Base-by-base conservation (phyloP, 2,113 vertebrate genomes). In the Syngnathus scovelli region DNA sequence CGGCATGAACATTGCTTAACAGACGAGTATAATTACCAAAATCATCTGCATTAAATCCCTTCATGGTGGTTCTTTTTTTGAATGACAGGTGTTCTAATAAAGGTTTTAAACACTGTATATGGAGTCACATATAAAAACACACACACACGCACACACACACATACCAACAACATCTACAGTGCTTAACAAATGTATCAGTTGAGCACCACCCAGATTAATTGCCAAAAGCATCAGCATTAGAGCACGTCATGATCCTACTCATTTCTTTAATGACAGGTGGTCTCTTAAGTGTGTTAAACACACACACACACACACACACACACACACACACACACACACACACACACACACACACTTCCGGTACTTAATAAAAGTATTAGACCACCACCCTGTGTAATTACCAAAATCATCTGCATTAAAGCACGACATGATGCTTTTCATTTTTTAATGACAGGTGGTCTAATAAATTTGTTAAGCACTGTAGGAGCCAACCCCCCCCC, bases 321-420 rank as follows among this genome's bases (percentile, higher is more conserved):
- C 21, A 23, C 51, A 23, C 51, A 52, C 21, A 12, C 18, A 49
- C 44, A 18, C 44, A 5, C 15, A 5, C 44, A 16, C 4, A 13
- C 15, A 21, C 52, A 4, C 21, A 5, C 23, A 13, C 21, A 23
- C 51, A 23, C 51, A 52, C 9, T 23, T 19, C 8, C 4, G 36
- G 27, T 18, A 33, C 55, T 58, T 36, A 58, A 58, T 13, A 36
- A 58, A 58, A 33, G 27, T 58, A 58, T 58, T 58, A 58, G 27
- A 36, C 55, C 55, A 58, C 55, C 55, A 33, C 55, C 27, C 55
- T 58, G 55, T 58, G 55, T 58, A 58, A 58, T 58, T 58, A 36
- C 27, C 55, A 58, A 58, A 58, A 36, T 58, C 55, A 58, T 58
- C 27, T 6, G 15, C 27, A 36, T 16, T 33, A 36, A 15, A 58